Conservation (phyloP, 1,140 invertebrate species). For the Heliconius congener region DNA sequence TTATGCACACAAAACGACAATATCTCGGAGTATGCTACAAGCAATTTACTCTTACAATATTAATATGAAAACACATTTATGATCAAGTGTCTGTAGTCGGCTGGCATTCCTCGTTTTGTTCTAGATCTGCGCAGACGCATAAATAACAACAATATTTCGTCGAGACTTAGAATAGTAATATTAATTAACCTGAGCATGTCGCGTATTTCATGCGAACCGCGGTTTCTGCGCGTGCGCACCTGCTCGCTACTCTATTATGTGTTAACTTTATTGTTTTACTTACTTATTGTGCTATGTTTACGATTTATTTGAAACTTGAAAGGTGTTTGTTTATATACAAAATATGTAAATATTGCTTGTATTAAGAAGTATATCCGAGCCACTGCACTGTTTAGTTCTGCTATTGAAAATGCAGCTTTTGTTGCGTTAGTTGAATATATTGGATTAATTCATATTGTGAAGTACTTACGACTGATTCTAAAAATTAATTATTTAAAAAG, state of each 20-base stretch:
- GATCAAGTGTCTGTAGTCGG: conserved; percentile 30
- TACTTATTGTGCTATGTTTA: conserved; percentile 26
- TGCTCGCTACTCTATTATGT: conserved; percentile 57
- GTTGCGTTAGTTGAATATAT: neutral
- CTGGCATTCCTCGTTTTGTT: conserved; percentile 41
- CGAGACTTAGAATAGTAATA: conserved; percentile 63
- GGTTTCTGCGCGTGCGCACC: conserved; percentile 60
- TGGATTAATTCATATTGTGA: neutral
- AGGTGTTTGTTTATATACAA: conserved; percentile 14
- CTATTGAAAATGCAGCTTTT: neutral
- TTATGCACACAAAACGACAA: conserved; percentile 9
- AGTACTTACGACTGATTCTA: neutral
- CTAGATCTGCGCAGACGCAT: conserved; percentile 53
- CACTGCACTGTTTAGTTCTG: neutral
- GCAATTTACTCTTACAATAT: conserved; percentile 32
- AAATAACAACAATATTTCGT: conserved; percentile 71
- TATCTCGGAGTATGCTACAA: conserved; percentile 9
- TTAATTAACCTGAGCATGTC: conserved; percentile 64
- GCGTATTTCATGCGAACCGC: conserved; percentile 67
- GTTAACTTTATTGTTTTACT: conserved; percentile 35
- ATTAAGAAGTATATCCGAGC: neutral
- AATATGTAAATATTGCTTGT: conserved; percentile 3
- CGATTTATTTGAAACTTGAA: conserved; percentile 32
- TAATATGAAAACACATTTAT: conserved; percentile 36
- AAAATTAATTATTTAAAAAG: conserved; percentile 24